Percentiles rank a stretch among this genome's conserved stretches.
Conservation (phyloP, 2,113 vertebrate species). For the Arizona elegans region DNA sequence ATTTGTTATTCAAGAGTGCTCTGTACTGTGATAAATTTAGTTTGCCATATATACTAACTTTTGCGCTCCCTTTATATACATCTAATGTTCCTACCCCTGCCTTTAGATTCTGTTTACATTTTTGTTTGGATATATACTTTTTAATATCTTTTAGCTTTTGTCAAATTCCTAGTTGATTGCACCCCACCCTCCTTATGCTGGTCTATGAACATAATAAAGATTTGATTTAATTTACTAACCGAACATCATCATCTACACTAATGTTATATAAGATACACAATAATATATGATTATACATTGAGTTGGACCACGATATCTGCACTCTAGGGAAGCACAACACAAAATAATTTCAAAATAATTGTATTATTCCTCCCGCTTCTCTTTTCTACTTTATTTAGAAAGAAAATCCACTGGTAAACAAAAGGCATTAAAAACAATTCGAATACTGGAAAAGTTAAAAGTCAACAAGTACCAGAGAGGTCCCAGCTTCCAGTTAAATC, state of each 20-base stretch:
- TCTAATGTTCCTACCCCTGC: not conserved
- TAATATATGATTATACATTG: not conserved
- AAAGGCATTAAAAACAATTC: not conserved
- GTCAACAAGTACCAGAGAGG: not conserved
- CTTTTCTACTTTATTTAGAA: not conserved
- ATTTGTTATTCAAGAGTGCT: not conserved
- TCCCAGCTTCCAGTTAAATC: not conserved
- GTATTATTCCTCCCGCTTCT: not conserved
- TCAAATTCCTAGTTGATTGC: not conserved
- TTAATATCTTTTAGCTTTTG: not conserved
- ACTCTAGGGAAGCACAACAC: not conserved
- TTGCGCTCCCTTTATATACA: not conserved
- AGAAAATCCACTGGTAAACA: not conserved
- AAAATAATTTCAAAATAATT: not conserved
- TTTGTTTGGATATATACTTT: not conserved
- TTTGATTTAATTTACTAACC: not conserved
- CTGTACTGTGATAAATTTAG: not conserved
- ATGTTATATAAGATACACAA: not conserved
- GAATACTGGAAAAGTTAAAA: not conserved
- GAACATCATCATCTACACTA: not conserved
- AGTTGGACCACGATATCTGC: not conserved
- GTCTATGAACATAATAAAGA: not conserved
- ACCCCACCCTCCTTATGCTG: not conserved
- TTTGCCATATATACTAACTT: not conserved
- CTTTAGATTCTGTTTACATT: not conserved